Evolutionary conservation across 2,113 vertebrate species (phyloP), one percentile per base, ranked within the genome.

Genomic region (Pseudorhombus dupliciocellatus): DNA sequence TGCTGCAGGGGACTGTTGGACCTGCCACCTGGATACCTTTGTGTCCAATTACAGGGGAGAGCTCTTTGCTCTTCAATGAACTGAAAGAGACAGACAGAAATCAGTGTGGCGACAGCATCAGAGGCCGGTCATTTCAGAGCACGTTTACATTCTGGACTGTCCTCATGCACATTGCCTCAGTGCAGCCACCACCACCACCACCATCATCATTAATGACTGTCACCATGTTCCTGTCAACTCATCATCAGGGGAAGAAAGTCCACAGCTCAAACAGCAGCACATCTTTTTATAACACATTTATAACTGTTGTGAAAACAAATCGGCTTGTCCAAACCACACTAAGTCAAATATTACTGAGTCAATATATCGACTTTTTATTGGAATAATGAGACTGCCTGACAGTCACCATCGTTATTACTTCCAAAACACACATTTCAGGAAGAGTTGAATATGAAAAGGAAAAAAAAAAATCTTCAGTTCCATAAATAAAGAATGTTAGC

Each of bases 21-120:
- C 90, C 87, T 56, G 92, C 90, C 24, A 91, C 92, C 59, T 94
- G 94, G 90, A 95, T 92, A 73, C 84, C 93, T 92, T 95, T 96
- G 88, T 96, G 95, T 58, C 95, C 95, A 85, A 94, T 95, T 65
- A 95, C 93, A 55, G 95, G 95, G 22, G 96, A 96, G 53, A 95
- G 92, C 80, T 98, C 97, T 92, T 97, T 96, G 90, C 93, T 94
- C 91, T 96, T 96, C 68, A 96, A 62, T 9, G 94, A 90, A 87
- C 96, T 97, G 88, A 69, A 91, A 88, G 84, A 89, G 59, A 86
- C 77, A 90, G 70, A 26, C 75, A 74, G 25, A 77, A 48, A 80
- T 91, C 56, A 91, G 72, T 61, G 61, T 51, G 31, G 66, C 66
- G 62, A 66, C 16, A 46, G 24, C 5, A 65, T 37, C 34, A 48